These are phyloP conservation scores for Polydrusus tereticollis DNA, from an alignment of 2,888 invertebrate species.

Conservation along the genomic window DNA sequence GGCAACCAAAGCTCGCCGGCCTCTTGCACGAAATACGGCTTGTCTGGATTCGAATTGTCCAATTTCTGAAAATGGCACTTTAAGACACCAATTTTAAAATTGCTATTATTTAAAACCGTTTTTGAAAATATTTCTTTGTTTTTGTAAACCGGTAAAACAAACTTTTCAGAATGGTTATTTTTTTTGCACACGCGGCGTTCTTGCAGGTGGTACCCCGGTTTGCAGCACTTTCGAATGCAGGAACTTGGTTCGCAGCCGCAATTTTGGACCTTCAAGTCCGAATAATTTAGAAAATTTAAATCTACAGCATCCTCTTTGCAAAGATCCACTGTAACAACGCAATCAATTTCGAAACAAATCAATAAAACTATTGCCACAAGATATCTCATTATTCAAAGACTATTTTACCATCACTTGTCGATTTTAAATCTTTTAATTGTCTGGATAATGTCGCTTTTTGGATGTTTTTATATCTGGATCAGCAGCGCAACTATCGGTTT, in stretches of 20 bases:
- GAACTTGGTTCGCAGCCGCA: slow-evolving; percentile 48
- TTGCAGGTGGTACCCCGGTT: slow-evolving; percentile 47
- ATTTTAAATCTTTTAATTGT: background rate
- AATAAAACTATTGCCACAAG: background rate
- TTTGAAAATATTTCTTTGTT: background rate
- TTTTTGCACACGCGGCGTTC: slow-evolving; percentile 33
- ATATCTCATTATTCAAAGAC: background rate
- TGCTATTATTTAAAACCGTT: slow-evolving; percentile 1
- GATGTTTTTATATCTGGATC: background rate
- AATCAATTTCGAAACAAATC: background rate
- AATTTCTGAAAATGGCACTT: slow-evolving; percentile 36
- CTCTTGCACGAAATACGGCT: slow-evolving; percentile 55
- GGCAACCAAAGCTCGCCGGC: slow-evolving; percentile 54
- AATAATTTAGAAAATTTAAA: slow-evolving; percentile 35
- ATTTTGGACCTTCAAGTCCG: slow-evolving; percentile 22
- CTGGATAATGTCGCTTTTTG: background rate
- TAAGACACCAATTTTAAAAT: slow-evolving; percentile 45
- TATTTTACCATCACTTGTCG: background rate
- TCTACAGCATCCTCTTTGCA: background rate
- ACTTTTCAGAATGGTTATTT: slow-evolving; percentile 20
- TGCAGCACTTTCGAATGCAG: slow-evolving; percentile 55
- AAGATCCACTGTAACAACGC: slow-evolving; percentile 8
- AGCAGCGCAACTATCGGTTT: background rate
- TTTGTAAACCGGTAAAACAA: background rate
- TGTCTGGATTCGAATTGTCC: slow-evolving; percentile 4